Base-by-base conservation (phyloP, 2,113 vertebrate species). In the Triplophysa siluroides region DNA sequence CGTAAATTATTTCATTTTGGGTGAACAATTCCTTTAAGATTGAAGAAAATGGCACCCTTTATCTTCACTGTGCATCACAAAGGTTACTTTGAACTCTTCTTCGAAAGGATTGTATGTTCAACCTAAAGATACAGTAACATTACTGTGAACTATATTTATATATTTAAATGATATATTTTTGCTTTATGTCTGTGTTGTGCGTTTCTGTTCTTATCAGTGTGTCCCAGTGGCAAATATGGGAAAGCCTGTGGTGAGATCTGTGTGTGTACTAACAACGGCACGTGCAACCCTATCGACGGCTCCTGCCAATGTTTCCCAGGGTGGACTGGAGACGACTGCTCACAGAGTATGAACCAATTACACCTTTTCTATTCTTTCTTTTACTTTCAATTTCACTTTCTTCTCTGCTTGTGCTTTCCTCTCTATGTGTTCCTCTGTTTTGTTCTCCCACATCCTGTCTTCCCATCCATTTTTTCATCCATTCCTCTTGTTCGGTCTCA, bases 241-340 rank as follows among this genome's bases (percentile, higher is more conserved):
- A 93, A 95, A 87, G 90, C 92, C 80, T 99, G 98, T 54, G 90
- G 92, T 0, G 93, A 97, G 86, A 83, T 92, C 80, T 99, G 98
- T 23, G 87, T 92, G 85, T 99, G 98, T 89, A 96, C 95, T 23
- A 98, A 99, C 93, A 99, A 99, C 0, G 95, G 96, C 74, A 98
- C 98, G 41, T 99, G 98, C 90, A 99, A 95, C 68, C 96, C 97
- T 47, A 95, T 96, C 0, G 98, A 99, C 2, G 98, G 98, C 19
- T 96, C 96, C 1, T 99, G 98, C 83, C 98, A 98, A 75, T 99
- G 98, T 29, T 95, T 95, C 62, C 95, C 98, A 0, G 98, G 98
- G 43, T 99, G 98, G 98, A 97, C 97, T 1, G 97, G 97, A 81
- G 93, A 88, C 0, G 96, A 99, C 90, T 99, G 98, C 88, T 97